Evolutionary conservation across 37 sponge, comb jelly and placozoan genomes (phyloP).

Genomic region (Agelas oroides): DNA sequence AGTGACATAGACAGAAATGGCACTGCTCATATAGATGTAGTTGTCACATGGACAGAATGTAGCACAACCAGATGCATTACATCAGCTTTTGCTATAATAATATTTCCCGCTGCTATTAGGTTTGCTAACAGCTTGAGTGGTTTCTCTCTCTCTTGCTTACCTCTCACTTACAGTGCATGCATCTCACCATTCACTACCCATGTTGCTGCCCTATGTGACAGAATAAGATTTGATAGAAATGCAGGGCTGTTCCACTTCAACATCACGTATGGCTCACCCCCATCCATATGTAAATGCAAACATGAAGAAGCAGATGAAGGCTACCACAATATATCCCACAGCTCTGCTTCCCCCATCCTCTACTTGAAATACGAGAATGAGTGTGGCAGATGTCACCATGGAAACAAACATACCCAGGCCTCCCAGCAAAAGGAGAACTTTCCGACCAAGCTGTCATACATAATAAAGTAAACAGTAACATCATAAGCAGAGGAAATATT

Average conservation of each 20-base stretch:
- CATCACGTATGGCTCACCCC: not conserved
- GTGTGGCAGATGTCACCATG: constrained; percentile 15
- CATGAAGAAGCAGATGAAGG: constrained; percentile 50
- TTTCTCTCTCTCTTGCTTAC: constrained; percentile 19
- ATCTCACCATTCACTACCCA: constrained; percentile 80
- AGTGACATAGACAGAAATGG: too few species aligned
- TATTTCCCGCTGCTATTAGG: too few species aligned
- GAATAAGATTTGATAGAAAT: too few species aligned
- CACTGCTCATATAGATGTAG: too few species aligned
- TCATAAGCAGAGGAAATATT: too few species aligned
- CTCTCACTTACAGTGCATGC: constrained; percentile 62
- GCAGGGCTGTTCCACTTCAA: too few species aligned
- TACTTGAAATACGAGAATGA: constrained; percentile 7
- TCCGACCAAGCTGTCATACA: constrained; percentile 65
- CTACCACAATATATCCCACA: constrained; percentile 34
- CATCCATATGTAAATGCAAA: constrained; percentile 55
- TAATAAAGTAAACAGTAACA: too few species aligned
- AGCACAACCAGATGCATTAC: too few species aligned
- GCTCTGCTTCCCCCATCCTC: constrained; percentile 1
- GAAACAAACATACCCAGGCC: constrained; percentile 51
- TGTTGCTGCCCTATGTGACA: constrained; percentile 22
- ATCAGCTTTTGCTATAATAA: too few species aligned
- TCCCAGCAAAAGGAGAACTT: constrained; percentile 49
- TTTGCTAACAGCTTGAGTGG: too few species aligned
- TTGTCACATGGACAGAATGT: too few species aligned